Conservation (phyloP, 2,888 invertebrate species). For the Ectemnius cavifrons region DNA sequence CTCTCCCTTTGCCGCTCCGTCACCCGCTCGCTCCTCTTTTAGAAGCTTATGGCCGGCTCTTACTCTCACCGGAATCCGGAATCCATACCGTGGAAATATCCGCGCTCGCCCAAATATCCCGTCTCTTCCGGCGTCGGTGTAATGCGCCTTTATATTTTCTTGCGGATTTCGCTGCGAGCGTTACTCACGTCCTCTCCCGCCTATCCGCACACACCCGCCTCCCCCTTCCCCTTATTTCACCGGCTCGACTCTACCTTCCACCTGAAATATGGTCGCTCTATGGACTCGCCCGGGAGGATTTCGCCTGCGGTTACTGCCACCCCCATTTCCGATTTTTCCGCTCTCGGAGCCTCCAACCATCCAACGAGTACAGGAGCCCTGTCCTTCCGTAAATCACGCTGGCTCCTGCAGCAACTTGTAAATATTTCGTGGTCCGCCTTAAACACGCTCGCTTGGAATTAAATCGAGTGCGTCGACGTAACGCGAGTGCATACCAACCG, state of each 20-base stretch:
- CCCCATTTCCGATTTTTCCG: background rate
- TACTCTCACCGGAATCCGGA: slow-evolving; percentile 43
- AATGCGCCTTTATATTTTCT: slow-evolving; percentile 56
- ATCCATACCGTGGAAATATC: slow-evolving; percentile 55
- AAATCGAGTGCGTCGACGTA: no score
- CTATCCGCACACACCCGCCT: background rate
- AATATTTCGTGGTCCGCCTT: no score
- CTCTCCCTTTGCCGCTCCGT: background rate
- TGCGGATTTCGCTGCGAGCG: slow-evolving; percentile 40
- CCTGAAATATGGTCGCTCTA: background rate
- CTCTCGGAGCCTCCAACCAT: background rate
- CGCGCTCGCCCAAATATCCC: slow-evolving; percentile 43
- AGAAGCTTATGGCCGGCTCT: slow-evolving; percentile 19
- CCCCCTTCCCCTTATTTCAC: slow-evolving; percentile 20
- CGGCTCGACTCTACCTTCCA: background rate
- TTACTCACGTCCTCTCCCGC: slow-evolving; percentile 38
- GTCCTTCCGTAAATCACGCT: no score
- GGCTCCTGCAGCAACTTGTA: no score
- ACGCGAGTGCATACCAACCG: no score
- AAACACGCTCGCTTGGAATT: no score
- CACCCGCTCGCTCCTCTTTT: slow-evolving; percentile 15
- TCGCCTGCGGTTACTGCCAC: background rate
- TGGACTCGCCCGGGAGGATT: background rate
- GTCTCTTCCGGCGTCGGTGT: slow-evolving; percentile 40
- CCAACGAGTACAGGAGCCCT: background rate